A percentile compares a stretch with the other conserved stretches of the same genome.
Evolutionary conservation across 2,888 invertebrate genomes (phyloP).

Genomic region (Chrysolina haemoptera): DNA sequence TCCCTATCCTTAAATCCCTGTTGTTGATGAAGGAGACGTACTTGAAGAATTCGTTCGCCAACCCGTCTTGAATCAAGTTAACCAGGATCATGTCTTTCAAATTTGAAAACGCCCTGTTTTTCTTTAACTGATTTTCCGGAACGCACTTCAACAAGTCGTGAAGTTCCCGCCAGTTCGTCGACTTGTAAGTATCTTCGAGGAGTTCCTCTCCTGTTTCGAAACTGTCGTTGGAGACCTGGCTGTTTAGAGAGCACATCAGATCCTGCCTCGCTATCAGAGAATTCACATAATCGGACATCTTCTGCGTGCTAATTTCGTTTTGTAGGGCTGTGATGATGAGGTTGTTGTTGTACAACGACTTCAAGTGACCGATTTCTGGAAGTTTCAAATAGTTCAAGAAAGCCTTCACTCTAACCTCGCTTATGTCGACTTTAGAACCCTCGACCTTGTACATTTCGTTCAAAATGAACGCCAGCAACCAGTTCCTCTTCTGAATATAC

Average conservation of each 20-base stretch:
- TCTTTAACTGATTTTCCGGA: constrained; percentile 73
- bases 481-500: constrained; percentile 78
- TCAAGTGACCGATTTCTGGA: constrained; percentile 72
- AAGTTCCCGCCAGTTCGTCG: constrained; percentile 66
- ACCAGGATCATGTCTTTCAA: constrained; percentile 76
- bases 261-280: constrained; percentile 56
- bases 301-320: constrained; percentile 71
- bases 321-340: constrained; percentile 75
- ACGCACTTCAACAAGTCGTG: constrained; percentile 73
- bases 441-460: constrained; percentile 76
- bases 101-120: constrained; percentile 72
- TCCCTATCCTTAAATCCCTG: constrained; percentile 70
- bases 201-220: constrained; percentile 64
- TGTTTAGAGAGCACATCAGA: constrained; percentile 41
- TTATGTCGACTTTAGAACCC: constrained; percentile 70
- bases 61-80: constrained; percentile 73
- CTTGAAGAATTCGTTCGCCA: constrained; percentile 71
- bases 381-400: constrained; percentile 76
- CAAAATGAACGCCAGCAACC: constrained; percentile 80
- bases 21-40: constrained; percentile 73
- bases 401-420: constrained; percentile 72
- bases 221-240: constrained; percentile 54
- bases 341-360: constrained; percentile 74
- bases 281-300: constrained; percentile 71
- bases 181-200: constrained; percentile 59